Evolutionary conservation across 2,113 vertebrate species (phyloP), one percentile per base, ranked within the genome.

Genomic region (Tiliqua scincoides): DNA sequence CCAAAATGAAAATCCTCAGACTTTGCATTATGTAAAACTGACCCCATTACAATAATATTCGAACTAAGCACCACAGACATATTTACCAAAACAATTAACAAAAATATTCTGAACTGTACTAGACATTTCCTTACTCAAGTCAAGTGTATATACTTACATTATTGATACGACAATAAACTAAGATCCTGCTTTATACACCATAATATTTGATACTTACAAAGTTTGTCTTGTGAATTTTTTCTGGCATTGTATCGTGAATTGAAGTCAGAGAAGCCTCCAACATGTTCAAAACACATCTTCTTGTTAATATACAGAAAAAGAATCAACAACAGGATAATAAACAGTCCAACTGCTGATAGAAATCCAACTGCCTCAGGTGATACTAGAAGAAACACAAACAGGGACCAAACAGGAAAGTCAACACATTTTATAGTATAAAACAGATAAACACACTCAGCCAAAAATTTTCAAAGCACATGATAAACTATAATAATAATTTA

Each of bases 261-360:
- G 0, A 98, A 97, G 95, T 98, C 97, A 94, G 97, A 97, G 93
- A 99, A 98, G 88, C 96, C 97, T 91, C 97, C 98, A 92, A 97
- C 95, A 92, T 97, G 98, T 94, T 98, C 98, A 82, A 98, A 97
- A 78, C 97, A 97, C 96, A 99, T 96, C 96, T 99, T 99, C 96
- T 98, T 99, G 95, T 98, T 99, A 95, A 99, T 97, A 95, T 98
- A 99, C 90, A 99, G 96, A 96, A 99, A 99, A 91, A 99, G 97
- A 59, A 99, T 94, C 86, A 99, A 96, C 97, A 99, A 97, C 87
- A 99, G 97, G 95, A 99, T 91, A 94, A 99, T 97, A 96, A 99
- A 98, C 89, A 99, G 96, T 2, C 98, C 98, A 0, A 99, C 97
- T 79, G 98, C 98, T 57, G 98, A 98, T 89, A 99, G 96, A 95